Conservation (phyloP, 1,140 invertebrate species). For the Zeugodacus cucurbitae region DNA sequence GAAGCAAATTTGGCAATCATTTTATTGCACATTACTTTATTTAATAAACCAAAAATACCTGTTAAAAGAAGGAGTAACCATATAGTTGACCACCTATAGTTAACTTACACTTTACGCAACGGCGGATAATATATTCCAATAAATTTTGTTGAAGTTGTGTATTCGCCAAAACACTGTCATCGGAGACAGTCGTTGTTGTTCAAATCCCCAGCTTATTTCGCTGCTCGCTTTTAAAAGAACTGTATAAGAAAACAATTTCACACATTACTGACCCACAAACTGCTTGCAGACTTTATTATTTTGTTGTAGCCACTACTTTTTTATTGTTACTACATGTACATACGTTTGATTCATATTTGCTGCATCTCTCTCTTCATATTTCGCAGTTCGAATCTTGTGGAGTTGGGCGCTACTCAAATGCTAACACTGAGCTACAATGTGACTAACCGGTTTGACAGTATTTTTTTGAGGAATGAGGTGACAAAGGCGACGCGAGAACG, state of each 20-base stretch:
- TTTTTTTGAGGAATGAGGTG: neutral
- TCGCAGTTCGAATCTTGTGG: neutral
- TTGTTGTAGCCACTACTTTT: neutral
- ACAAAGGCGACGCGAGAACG: neutral
- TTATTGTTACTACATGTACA: too few relatives aligned
- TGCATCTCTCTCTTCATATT: neutral
- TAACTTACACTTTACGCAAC: too few relatives aligned
- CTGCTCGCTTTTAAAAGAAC: neutral
- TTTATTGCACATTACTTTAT: too few relatives aligned
- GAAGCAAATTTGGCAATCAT: too few relatives aligned
- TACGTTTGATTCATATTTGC: neutral
- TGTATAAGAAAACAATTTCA: slow-evolving; percentile 15
- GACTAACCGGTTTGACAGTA: neutral
- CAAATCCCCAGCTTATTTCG: neutral
- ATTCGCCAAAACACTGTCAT: neutral
- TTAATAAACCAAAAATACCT: too few relatives aligned
- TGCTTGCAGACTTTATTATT: neutral
- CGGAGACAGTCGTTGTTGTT: neutral
- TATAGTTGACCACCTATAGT: too few relatives aligned
- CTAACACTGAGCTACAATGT: neutral
- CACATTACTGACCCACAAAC: slow-evolving; percentile 45
- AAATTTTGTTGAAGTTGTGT: too few relatives aligned
- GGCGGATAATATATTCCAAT: too few relatives aligned
- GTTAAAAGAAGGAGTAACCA: too few relatives aligned
- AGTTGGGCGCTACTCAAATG: neutral